phyloP scores from a whole-genome alignment of 2,888 invertebrate genomes.

The Patella caerulea region DNA sequence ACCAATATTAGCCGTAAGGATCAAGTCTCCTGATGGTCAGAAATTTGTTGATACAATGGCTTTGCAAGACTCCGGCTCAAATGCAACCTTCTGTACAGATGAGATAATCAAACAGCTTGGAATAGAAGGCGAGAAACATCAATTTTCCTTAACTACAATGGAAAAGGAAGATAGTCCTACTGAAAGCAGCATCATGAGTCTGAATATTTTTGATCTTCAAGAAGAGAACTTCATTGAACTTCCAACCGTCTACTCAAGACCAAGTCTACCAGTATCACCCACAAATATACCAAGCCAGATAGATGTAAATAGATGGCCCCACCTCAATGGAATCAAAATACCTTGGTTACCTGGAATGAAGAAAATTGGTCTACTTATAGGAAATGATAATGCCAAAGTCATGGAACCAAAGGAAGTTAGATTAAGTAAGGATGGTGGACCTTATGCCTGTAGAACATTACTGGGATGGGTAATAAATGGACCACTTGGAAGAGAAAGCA shows the following conservation, averaged over 20 bases:
- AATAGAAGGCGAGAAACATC: conserved; percentile 8
- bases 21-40: neutral
- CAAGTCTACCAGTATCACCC: neutral
- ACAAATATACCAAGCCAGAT: neutral
- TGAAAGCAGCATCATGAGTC: neutral
- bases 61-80: conserved; percentile 22
- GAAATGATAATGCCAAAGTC: conserved; percentile 11
- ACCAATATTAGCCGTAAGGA: conserved; percentile 23
- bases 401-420: conserved; percentile 11
- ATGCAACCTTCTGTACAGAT: conserved; percentile 11
- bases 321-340: conserved; percentile 1
- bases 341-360: neutral
- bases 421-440: conserved; percentile 16
- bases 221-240: neutral
- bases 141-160: conserved; percentile 18
- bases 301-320: neutral
- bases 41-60: conserved; percentile 12
- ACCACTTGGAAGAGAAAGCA: conserved; percentile 1
- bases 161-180: neutral
- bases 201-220: neutral
- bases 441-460: conserved; percentile 24
- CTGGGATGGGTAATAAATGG: conserved; percentile 34
- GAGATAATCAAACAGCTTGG: neutral
- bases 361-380: conserved; percentile 12
- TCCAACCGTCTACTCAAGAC: neutral